These are phyloP conservation scores for Alcedo quadribrachys DNA, from an alignment of 2,797 vertebrate species.

Conservation along the genomic window DNA sequence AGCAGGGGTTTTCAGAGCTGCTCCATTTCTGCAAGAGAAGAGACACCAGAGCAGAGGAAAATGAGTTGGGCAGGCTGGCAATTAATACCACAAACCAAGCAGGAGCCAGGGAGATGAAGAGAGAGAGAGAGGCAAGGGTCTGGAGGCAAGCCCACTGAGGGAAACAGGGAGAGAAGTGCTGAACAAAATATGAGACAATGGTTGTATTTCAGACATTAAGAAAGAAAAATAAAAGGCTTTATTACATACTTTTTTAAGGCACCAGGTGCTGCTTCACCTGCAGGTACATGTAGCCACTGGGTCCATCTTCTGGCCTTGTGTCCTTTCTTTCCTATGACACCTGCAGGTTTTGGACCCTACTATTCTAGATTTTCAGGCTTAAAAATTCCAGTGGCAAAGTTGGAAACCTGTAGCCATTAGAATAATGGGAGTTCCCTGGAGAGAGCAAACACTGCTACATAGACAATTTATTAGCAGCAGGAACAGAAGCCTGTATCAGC, in stretches of 20 bases:
- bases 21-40: neutral
- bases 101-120: neutral
- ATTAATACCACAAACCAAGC: neutral
- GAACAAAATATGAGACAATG: neutral
- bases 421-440: constrained; percentile 31
- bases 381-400: neutral
- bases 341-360: neutral
- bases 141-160: neutral
- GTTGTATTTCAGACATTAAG: neutral
- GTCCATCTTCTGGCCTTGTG: no score
- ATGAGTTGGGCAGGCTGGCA: neutral
- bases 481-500: constrained; percentile 59
- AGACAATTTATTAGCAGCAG: constrained; percentile 55
- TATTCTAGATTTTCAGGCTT: neutral
- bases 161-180: neutral
- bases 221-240: neutral
- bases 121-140: neutral
- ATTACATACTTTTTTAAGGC: neutral
- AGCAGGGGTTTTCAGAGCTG: neutral
- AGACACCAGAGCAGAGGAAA: neutral
- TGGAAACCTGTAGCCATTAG: constrained; percentile 18
- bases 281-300: neutral
- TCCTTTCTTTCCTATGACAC: neutral
- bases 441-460: neutral
- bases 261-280: neutral